Evolutionary conservation across 2,113 vertebrate genomes (phyloP), one percentile per base, ranked within the genome.

Genomic region (Colossoma macropomum): DNA sequence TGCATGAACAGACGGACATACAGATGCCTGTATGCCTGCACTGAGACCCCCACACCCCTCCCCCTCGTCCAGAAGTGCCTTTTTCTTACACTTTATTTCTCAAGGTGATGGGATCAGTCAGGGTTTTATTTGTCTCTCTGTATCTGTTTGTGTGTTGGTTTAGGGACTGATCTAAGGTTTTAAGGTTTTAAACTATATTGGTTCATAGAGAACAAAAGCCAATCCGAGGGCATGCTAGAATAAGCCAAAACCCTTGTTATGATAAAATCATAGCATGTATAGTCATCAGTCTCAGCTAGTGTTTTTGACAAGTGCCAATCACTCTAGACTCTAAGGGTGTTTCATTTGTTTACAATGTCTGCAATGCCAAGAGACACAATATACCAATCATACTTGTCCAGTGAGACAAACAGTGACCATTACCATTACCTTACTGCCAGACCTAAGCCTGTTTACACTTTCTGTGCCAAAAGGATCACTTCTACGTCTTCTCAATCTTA

Each of bases 11-110:
- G 65, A 82, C 4, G 4, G 74, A 69, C 74, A 34, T 59, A 27
- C 60, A 23, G 28, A 62, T 65, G 32, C 48, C 15, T 25, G 12
- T 45, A 23, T 15, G 28, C 45, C 15, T 78, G 60, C 59, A 65
- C 88, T 80, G 60, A 80, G 25, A 82, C 77, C 77, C 12, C n/a
- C 56, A 65, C 41, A 56, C n/a, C 84, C 65, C 17, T 30, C 3
- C 19, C 0, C 34, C 65, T 79, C 28, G 27, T 85, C 87, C 84
- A 78, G 70, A 90, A 92, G 92, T 94, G 93, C 94, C 92, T 92
- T 91, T 28, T 60, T 85, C 65, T 19, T 66, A 75, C 10, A 63
- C 21, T 71, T 73, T 52, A 72, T 68, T 75, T 27, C n/a, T 72
- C 11, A 74, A 11, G 83, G 68, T 84, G 59, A 52, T 63, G 32